Base-by-base conservation (phyloP, 64 coral and sea anemone genomes). In the Platygyra sinensis region DNA sequence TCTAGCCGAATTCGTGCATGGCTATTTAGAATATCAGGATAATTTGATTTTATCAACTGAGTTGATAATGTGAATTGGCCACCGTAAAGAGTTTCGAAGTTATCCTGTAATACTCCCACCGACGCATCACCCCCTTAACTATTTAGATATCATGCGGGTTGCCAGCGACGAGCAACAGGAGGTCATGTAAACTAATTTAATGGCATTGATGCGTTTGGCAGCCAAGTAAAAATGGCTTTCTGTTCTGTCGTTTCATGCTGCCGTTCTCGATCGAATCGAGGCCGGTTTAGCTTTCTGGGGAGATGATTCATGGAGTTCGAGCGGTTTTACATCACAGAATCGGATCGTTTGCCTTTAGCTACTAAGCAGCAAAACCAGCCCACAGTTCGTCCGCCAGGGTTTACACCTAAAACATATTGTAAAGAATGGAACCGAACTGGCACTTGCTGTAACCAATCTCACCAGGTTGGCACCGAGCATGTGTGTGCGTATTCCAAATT, bases 321-420 rank as follows among this genome's bases (percentile, higher is more conserved):
- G 25, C 88, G 62, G 38, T 80, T 80, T 52, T 80, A 89, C 32
- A 89, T 89, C 24, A 77, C 76, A 38, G 88, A 89, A 30, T 89
- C 88, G 6, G 61, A 89, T n/a, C n/a, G n/a, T n/a, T n/a, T n/a
- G n/a, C n/a, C n/a, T n/a, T n/a, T n/a, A n/a, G n/a, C n/a, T n/a
- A 30, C 36, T n/a, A n/a, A n/a, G 52, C 24, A 73, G 54, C 84
- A 27, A 67, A 71, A 38, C 12, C 33, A 67, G 82, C 62, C 62
- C 82, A n/a, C 30, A 71, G 28, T 63, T 69, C 17, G 46, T 24
- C 52, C 42, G 20, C 12, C 55, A 64, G 28, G 31, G 17, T 15
- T 17, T 30, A 20, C 54, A 32, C 8, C 55, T n/a, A 49, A 61
- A 13, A 22, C 54, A 62, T 85, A 69, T 67, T 65, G 62, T 27